A percentile compares a stretch with the other conserved stretches of the same genome.
phyloP scores from a whole-genome alignment of 2,797 vertebrate genomes.

The Gephyroberyx darwinii region DNA sequence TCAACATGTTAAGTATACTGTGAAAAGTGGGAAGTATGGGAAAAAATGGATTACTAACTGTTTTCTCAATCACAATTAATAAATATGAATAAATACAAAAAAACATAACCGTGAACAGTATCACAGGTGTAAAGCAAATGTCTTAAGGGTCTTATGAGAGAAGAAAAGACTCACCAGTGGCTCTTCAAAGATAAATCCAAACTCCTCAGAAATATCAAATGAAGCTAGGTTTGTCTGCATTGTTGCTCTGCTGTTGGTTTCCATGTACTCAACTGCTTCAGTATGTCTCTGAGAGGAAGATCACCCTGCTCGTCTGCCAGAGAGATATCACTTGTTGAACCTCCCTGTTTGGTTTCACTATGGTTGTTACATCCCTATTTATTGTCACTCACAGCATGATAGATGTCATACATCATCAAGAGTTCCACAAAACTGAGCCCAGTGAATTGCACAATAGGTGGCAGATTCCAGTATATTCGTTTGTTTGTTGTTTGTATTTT shows the following conservation, averaged over 20 bases:
- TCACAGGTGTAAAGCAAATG: no score
- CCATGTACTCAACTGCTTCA: slow-evolving; percentile 40
- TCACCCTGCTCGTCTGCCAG: not conserved
- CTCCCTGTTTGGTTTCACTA: not conserved
- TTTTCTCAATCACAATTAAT: no score
- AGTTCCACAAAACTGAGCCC: slow-evolving; percentile 13
- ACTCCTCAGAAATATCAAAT: slow-evolving; percentile 66
- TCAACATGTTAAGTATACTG: no score
- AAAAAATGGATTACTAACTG: no score
- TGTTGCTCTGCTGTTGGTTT: slow-evolving; percentile 42
- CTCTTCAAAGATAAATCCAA: slow-evolving; percentile 69
- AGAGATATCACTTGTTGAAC: not conserved
- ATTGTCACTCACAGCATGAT: slow-evolving; percentile 8
- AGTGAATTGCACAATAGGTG: not conserved
- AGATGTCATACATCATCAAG: slow-evolving; percentile 16
- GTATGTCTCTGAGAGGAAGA: not conserved
- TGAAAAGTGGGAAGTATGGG: no score
- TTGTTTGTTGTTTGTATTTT: no score
- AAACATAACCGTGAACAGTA: no score
- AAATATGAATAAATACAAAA: no score
- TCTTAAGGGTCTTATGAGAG: not conserved
- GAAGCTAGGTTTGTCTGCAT: slow-evolving; percentile 54
- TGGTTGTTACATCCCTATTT: slow-evolving; percentile 47
- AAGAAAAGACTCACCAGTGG: slow-evolving; percentile 66
- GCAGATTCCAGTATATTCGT: no score